Base-by-base conservation (phyloP, 2,113 vertebrate genomes). In the Spea multiplicata region DNA sequence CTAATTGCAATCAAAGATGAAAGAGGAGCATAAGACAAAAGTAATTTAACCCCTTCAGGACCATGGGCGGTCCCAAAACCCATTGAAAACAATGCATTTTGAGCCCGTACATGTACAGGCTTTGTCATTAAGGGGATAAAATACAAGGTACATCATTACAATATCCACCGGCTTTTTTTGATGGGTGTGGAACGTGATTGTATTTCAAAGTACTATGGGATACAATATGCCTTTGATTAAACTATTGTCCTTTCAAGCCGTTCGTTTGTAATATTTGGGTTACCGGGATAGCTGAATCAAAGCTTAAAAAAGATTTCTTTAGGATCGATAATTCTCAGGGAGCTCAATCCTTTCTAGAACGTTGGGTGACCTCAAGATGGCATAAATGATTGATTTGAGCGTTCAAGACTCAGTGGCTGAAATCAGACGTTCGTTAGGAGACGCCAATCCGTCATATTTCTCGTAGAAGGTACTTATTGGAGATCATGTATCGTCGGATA, bases 391-490 rank as follows among this genome's bases (percentile, higher is more conserved):
- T 71, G 67, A 52, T 64, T 30, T 73, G 44, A 7, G 4, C 52
- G 17, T 5, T 45, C 52, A 48, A 4, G 49, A 52, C 14, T 77
- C 53, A 6, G 30, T 3, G 68, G 72, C 67, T 50, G 73, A 64
- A 74, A 77, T 72, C 81, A 82, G 73, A 64, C 52, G 47, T n/a
- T 81, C 1, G 0, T 81, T 65, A 45, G 10, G 5, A 17, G 8
- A 74, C 45, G 47, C 66, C 77, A 49, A 1, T 50, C 71, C 4
- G 2, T 49, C 57, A 5, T 8, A 16, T 5, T 73, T 46, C 2
- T 16, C 64, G 55, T 16, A 64, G 5, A 0, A 30, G 72, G 78
- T 7, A 53, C 5, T 30, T 30, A 30, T 30, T 30, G 30, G 30
- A 30, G 30, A 30, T 30, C 30, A 30, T 30, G 30, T 30, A 30